Conservation (phyloP, 2,113 vertebrate species). For the Chionis minor region DNA sequence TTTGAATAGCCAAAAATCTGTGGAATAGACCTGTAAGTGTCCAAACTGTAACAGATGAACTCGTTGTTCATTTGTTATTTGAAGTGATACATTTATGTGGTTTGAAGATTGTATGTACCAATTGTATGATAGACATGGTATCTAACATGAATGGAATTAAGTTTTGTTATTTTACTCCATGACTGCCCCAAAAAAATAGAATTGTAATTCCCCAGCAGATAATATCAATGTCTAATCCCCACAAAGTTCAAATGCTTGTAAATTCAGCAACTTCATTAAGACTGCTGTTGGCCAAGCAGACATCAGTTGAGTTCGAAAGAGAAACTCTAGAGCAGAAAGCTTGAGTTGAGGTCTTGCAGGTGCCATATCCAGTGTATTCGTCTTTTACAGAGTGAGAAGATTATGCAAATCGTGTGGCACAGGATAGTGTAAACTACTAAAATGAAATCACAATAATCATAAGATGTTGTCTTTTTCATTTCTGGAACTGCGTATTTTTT, state of each 20-base stretch:
- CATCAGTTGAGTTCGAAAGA: neutral
- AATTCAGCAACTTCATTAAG: neutral
- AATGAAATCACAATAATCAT: neutral
- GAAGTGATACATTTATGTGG: neutral
- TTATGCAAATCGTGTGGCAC: neutral
- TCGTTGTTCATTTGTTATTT: neutral
- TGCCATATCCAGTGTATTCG: neutral
- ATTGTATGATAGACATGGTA: neutral
- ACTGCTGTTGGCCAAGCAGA: neutral
- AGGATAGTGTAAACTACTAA: neutral
- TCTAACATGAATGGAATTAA: neutral
- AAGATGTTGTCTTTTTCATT: neutral
- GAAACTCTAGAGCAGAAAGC: neutral
- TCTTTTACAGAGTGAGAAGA: neutral
- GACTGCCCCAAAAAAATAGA: neutral
- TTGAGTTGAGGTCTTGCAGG: neutral
- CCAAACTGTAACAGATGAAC: neutral
- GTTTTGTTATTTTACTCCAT: neutral
- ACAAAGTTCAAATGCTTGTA: neutral
- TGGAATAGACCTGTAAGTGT: neutral
- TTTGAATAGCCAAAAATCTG: neutral
- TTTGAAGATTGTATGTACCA: neutral
- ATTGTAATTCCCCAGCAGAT: neutral
- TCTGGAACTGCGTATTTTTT: neutral
- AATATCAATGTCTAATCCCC: neutral